Evolutionary conservation across 2,888 invertebrate species (phyloP), one percentile per base, ranked within the genome.

Genomic region (Rhagonycha lutea): DNA sequence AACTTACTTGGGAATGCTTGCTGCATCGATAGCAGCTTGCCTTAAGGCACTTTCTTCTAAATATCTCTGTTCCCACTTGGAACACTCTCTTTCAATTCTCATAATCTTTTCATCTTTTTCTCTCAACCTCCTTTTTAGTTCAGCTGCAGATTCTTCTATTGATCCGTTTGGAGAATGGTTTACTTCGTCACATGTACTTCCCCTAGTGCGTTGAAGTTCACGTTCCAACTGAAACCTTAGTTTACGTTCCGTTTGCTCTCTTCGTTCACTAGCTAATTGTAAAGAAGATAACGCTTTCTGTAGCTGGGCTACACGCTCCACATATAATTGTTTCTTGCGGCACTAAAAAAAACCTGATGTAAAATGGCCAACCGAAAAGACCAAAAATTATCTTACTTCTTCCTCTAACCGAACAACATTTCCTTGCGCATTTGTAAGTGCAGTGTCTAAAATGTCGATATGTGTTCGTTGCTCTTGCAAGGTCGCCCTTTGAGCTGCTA

Each of bases 391-490:
- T 79, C 83, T 80, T 87, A 96, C 95, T 91, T 97, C 96, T 86
- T 96, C 96, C 88, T 97, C 97, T 1, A 97, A 90, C 23, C 95
- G 91, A 70, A 96, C 94, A 65, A 97, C 95, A 87, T 96, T 96
- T 75, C 94, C 92, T 88, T 97, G 97, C 7, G 97, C 96, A 88
- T 96, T 97, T 73, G 95, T 95, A 79, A 98, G 90, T 73, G 97
- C 97, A 24, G 94, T 96, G 86, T 98, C 97, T 71, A 98, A 90
- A 82, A 98, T 96, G 83, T 96, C 96, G 85, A 97, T 97, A 87
- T 97, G 97, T 26, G 95, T 96, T 78, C 97, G 90, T 86, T 97
- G 97, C 85, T 98, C 97, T 86, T 96, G 95, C 77, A 97, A 88
- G 12, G 97, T 97, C 14, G 95, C 95, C 82, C 95, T 90, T 86